A percentile compares a stretch with the other conserved stretches of the same genome.
phyloP scores from a whole-genome alignment of 53 echinoderm and acorn worm genomes.

The Apostichopus leukothele region DNA sequence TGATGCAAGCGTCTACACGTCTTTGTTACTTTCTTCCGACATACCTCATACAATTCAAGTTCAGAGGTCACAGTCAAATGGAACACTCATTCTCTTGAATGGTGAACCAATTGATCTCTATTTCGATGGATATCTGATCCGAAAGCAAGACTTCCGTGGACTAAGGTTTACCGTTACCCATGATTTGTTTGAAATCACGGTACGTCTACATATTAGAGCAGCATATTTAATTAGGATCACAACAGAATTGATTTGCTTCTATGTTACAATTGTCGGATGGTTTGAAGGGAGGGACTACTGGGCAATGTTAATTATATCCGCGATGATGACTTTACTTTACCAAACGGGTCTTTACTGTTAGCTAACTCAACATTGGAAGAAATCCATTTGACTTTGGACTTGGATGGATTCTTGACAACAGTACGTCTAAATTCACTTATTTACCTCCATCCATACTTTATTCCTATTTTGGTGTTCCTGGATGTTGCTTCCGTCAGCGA shows the following conservation, averaged over 20 bases:
- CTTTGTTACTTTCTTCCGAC: slow-evolving; percentile 55
- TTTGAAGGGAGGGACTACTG: slow-evolving; percentile 57
- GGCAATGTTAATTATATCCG: slow-evolving; percentile 57
- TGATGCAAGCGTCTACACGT: slow-evolving; percentile 59
- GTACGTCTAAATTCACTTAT: slow-evolving; percentile 56
- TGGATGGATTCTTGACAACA: slow-evolving; percentile 49
- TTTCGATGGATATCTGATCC: slow-evolving; percentile 33
- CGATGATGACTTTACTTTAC: slow-evolving; percentile 57
- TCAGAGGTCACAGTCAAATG: slow-evolving; percentile 49
- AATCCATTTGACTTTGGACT: slow-evolving; percentile 57
- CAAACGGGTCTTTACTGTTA: slow-evolving; percentile 50
- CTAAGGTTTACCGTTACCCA: slow-evolving; percentile 30
- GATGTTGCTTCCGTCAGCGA: slow-evolving; percentile 45
- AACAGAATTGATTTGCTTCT: slow-evolving; percentile 59
- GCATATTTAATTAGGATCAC: slow-evolving; percentile 33
- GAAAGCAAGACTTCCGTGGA: slow-evolving; percentile 36
- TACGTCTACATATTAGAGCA: slow-evolving; percentile 46
- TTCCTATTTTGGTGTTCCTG: slow-evolving; percentile 46
- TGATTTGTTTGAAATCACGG: slow-evolving; percentile 49
- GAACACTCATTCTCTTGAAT: slow-evolving; percentile 52
- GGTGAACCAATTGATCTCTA: slow-evolving; percentile 42
- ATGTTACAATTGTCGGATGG: slow-evolving; percentile 51
- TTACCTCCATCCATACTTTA: slow-evolving; percentile 53
- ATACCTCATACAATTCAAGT: slow-evolving; percentile 54
- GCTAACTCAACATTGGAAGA: slow-evolving; percentile 38